These are phyloP conservation scores for Oryzias celebensis DNA, from an alignment of 2,113 vertebrate genomes.

Conservation along the genomic window DNA sequence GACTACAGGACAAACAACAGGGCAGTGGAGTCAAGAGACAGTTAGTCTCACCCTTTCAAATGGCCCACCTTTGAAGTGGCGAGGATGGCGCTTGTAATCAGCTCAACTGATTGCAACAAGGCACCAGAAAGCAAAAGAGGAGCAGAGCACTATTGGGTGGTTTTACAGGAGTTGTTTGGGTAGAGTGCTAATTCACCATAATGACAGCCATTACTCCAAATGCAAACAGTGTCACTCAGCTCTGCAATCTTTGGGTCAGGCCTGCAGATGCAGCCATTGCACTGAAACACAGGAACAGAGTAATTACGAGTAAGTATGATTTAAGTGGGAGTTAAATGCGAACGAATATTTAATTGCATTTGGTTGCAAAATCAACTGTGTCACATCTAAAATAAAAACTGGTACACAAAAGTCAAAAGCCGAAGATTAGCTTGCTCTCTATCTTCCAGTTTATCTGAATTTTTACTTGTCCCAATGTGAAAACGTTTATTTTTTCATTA, in stretches of 20 bases:
- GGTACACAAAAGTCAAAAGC: too few relatives aligned
- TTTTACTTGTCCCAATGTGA: background rate
- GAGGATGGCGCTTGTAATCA: conserved; percentile 77
- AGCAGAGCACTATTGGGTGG: conserved; percentile 46
- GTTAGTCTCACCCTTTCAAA: conserved; percentile 67
- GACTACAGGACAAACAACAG: conserved; percentile 49
- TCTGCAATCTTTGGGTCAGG: conserved; percentile 44
- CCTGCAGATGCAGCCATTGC: conserved; percentile 43
- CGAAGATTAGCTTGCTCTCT: too few relatives aligned
- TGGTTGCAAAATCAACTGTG: background rate
- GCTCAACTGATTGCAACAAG: conserved; percentile 78
- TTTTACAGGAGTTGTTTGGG: conserved; percentile 66
- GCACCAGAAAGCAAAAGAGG: conserved; percentile 57
- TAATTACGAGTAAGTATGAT: conserved; percentile 40
- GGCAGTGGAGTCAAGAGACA: conserved; percentile 58
- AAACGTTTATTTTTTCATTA: background rate
- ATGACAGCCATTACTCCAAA: conserved; percentile 74
- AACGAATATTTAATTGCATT: conserved; percentile 14
- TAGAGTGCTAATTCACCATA: conserved; percentile 72
- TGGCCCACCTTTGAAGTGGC: conserved; percentile 67
- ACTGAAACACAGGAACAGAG: conserved; percentile 48
- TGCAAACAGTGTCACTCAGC: conserved; percentile 70
- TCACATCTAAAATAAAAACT: too few relatives aligned
- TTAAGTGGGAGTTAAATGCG: conserved; percentile 44
- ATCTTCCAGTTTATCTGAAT: background rate